Conservation (phyloP, 1,140 invertebrate genomes). For the Leptinotarsa undecemlineata region DNA sequence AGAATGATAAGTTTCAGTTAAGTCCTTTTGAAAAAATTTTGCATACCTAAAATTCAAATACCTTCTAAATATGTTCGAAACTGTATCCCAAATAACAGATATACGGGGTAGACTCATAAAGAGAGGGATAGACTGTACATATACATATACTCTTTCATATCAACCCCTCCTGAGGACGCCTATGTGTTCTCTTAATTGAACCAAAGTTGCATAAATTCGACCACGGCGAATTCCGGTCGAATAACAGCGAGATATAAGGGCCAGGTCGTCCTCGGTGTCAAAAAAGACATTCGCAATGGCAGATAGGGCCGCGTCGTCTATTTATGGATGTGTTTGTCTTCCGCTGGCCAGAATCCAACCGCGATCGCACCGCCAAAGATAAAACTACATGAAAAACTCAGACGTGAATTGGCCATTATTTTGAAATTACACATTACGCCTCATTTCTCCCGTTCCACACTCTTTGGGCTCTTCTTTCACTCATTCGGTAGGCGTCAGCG, state of each 20-base stretch:
- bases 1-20: too few species aligned
- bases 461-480: slow-evolving; percentile 7
- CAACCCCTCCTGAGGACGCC: too few species aligned
- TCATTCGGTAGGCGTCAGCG: slow-evolving; percentile 18
- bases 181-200: background rate
- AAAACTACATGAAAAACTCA: slow-evolving; percentile 35
- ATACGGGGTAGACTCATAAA: too few species aligned
- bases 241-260: slow-evolving; percentile 7
- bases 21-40: too few species aligned
- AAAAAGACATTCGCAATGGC: slow-evolving; percentile 37
- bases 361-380: slow-evolving; percentile 36
- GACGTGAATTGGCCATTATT: slow-evolving; percentile 42
- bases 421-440: slow-evolving; percentile 39
- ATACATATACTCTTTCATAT: too few species aligned
- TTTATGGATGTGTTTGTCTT: slow-evolving; percentile 48
- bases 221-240: background rate
- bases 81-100: too few species aligned
- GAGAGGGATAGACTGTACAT: too few species aligned
- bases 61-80: too few species aligned
- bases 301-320: slow-evolving; percentile 41
- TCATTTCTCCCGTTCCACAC: slow-evolving; percentile 30
- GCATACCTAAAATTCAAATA: too few species aligned
- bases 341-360: slow-evolving; percentile 41
- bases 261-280: background rate
- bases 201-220: background rate